phyloP scores from a whole-genome alignment of 2,113 vertebrate species.

The Falco punctatus region DNA sequence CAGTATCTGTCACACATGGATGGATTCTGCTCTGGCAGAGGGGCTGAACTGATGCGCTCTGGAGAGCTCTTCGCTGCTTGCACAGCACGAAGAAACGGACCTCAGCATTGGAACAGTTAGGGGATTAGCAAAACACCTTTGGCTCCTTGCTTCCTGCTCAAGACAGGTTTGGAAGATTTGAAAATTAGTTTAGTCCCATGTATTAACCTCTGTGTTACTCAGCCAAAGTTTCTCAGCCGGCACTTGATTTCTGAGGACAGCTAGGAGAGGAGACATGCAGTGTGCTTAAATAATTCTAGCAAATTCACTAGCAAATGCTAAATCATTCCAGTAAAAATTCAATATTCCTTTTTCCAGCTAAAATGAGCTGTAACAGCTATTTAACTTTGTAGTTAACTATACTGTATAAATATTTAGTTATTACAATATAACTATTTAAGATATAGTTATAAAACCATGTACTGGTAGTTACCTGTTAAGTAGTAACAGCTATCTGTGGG shows the following conservation, averaged over 20 bases:
- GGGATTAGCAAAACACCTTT: background rate
- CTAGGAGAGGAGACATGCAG: background rate
- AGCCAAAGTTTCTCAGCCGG: background rate
- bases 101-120: background rate
- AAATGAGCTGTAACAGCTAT: conserved; percentile 21
- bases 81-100: background rate
- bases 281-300: background rate
- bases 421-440: conserved; percentile 7
- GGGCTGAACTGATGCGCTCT: background rate
- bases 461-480: background rate
- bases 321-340: conserved; percentile 18
- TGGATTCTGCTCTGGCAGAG: background rate
- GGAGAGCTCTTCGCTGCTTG: background rate
- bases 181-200: background rate
- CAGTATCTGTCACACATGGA: background rate
- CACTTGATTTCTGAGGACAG: background rate
- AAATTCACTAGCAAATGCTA: background rate
- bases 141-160: background rate
- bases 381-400: background rate
- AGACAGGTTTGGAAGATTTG: background rate
- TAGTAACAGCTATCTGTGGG: background rate
- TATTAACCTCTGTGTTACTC: background rate
- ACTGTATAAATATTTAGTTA: background rate
- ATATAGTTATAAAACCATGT: background rate
- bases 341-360: conserved; percentile 15